A percentile compares a stretch with the other conserved stretches of the same genome.
Conservation (phyloP, 1,140 invertebrate species). For the Drosophila orosa region DNA sequence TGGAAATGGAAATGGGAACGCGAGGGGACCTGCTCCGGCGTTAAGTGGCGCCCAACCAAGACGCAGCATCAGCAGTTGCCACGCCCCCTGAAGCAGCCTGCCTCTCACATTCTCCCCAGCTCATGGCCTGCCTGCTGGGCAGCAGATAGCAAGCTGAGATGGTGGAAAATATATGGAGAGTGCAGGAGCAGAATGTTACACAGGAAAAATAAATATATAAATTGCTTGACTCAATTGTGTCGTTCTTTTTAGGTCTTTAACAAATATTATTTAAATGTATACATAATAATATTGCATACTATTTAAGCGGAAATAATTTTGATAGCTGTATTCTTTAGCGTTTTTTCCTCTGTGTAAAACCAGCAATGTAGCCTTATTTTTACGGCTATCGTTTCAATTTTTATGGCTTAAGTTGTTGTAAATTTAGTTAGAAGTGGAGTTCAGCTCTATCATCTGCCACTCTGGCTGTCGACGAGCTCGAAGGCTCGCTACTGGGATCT, state of each 20-base stretch:
- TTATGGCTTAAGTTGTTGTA: constrained; percentile 76
- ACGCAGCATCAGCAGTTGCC: constrained; percentile 63
- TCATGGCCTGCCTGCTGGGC: constrained; percentile 51
- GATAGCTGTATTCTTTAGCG: neutral
- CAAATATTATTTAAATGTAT: neutral
- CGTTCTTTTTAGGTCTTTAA: neutral
- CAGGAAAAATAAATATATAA: constrained; percentile 2
- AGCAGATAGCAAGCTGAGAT: constrained; percentile 41
- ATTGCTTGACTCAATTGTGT: neutral
- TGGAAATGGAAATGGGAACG: constrained; percentile 25
- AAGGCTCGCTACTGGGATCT: constrained; percentile 2
- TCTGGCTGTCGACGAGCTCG: constrained; percentile 12
- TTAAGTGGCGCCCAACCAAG: constrained; percentile 72
- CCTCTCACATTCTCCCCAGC: neutral
- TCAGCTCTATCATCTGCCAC: constrained; percentile 36
- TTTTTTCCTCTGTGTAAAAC: neutral
- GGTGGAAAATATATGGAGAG: constrained; percentile 17
- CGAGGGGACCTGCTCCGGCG: constrained; percentile 27
- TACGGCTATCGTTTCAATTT: constrained; percentile 75
- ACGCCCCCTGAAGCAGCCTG: neutral
- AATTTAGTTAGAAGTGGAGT: constrained; percentile 63
- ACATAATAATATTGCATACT: neutral
- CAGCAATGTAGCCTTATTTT: constrained; percentile 50
- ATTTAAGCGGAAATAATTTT: neutral
- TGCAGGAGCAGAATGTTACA: constrained; percentile 2